Conservation (phyloP, 2,113 vertebrate genomes). For the Malurus melanocephalus region DNA sequence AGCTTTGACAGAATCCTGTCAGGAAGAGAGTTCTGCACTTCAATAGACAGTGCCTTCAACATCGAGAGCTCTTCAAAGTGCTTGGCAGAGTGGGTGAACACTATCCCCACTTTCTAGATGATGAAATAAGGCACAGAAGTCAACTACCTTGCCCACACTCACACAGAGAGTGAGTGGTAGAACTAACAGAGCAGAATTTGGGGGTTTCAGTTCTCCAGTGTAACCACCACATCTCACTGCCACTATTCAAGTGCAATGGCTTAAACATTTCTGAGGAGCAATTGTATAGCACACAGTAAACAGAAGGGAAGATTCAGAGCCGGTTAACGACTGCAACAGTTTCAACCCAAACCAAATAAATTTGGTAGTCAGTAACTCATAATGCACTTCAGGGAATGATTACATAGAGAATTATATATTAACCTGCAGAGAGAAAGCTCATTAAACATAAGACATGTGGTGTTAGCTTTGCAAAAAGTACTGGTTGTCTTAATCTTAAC, state of each 20-base stretch:
- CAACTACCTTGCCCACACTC: neutral
- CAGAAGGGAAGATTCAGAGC: neutral
- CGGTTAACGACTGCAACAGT: neutral
- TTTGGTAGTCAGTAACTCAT: neutral
- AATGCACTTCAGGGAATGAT: conserved; percentile 40
- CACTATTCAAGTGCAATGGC: neutral
- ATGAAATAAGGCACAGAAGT: conserved; percentile 57
- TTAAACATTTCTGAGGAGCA: neutral
- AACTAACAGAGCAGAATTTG: neutral
- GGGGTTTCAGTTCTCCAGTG: neutral
- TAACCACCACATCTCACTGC: neutral
- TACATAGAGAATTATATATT: neutral
- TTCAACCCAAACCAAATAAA: neutral
- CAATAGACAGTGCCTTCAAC: neutral
- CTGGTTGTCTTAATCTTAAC: neutral
- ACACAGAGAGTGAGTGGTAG: neutral
- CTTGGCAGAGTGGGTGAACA: neutral
- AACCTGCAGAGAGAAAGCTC: neutral
- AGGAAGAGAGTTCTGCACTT: neutral
- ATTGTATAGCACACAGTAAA: neutral
- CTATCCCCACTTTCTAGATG: neutral
- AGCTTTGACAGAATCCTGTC: neutral
- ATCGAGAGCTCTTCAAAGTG: conserved; percentile 46
- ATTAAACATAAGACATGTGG: neutral
- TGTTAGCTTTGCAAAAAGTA: neutral